phyloP scores from a whole-genome alignment of 2,797 vertebrate species.

The Syngnathus acus region DNA sequence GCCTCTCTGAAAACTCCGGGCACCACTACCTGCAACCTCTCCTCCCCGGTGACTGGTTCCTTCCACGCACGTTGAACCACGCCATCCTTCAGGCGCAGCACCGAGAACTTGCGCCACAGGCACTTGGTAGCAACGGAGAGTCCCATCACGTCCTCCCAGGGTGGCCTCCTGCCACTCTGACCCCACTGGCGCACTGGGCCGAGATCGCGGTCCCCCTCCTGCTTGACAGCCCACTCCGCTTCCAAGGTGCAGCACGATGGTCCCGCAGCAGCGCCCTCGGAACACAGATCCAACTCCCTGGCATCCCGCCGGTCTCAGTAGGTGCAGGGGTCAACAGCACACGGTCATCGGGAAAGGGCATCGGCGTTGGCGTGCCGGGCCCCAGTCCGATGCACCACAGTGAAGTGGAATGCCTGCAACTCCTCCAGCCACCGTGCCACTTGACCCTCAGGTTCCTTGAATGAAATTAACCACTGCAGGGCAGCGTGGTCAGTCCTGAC shows the following conservation, averaged over 20 bases:
- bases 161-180: background rate
- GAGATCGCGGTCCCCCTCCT: background rate
- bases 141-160: background rate
- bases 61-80: background rate
- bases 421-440: too few species aligned
- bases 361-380: too few species aligned
- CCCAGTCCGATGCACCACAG: too few species aligned
- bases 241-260: background rate
- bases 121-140: background rate
- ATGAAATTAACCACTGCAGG: too few species aligned
- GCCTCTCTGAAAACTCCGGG: conserved; percentile 7
- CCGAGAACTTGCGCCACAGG: background rate
- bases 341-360: too few species aligned
- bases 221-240: background rate
- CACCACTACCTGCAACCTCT: conserved; percentile 9
- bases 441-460: too few species aligned
- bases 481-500: background rate
- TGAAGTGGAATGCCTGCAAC: too few species aligned
- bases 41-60: background rate
- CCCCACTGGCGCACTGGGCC: background rate
- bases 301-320: background rate
- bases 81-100: background rate
- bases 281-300: background rate
- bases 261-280: background rate
- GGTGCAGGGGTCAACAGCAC: too few species aligned